Evolutionary conservation across 2,113 vertebrate genomes (phyloP).

Genomic region (Daphoenositta chrysoptera): DNA sequence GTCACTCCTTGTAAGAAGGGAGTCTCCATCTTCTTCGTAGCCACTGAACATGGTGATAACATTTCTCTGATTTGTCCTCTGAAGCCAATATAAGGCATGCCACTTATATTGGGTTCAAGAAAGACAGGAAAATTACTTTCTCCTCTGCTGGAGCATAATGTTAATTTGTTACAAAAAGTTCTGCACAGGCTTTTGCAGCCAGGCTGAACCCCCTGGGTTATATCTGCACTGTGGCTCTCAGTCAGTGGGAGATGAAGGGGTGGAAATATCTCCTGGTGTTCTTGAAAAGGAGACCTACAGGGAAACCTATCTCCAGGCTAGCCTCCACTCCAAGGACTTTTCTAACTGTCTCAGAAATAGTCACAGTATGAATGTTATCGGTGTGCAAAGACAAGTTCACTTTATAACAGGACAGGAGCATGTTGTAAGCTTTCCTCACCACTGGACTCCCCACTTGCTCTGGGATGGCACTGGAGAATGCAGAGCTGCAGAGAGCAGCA

Average conservation of each 20-base stretch:
- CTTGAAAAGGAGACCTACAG: neutral
- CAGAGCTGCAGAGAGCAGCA: neutral
- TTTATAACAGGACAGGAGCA: neutral
- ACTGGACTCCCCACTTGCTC: fast-evolving
- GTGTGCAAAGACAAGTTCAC: neutral
- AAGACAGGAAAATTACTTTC: neutral
- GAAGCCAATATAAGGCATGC: neutral
- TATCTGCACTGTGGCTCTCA: fast-evolving
- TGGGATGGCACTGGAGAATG: neutral
- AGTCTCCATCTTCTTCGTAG: fast-evolving
- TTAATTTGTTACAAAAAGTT: neutral
- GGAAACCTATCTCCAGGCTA: neutral
- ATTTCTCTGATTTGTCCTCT: neutral
- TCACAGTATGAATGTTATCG: neutral
- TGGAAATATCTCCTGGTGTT: neutral
- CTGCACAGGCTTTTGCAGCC: neutral
- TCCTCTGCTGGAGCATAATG: neutral
- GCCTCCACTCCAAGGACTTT: neutral
- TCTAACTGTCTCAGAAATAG: neutral
- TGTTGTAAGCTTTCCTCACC: neutral
- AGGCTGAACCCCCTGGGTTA: neutral
- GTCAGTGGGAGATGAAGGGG: neutral
- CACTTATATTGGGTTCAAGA: neutral
- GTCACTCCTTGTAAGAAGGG: neutral
- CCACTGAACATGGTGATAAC: neutral